Evolutionary conservation across 2,797 vertebrate species (phyloP), one percentile per base, ranked within the genome.

Genomic region (Tadarida brasiliensis): DNA sequence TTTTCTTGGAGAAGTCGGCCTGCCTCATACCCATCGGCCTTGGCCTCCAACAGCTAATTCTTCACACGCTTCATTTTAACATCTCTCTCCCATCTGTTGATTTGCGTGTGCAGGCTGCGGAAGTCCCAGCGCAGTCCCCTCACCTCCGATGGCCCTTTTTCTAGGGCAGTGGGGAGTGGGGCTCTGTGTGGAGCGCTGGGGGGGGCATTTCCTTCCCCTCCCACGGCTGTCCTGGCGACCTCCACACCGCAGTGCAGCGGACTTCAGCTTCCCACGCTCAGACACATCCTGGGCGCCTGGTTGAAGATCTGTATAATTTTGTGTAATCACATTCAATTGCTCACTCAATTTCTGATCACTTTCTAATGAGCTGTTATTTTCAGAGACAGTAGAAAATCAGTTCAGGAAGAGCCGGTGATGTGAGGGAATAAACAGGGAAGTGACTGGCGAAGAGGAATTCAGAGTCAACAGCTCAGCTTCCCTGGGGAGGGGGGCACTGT

Each of bases 351-450:
- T 96, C 89, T 95, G 95, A 95, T 95, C 94, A 93, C 93, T 97
- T 96, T 87, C 95, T 94, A 96, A 96, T 87, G 85, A 95, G 96
- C 94, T 93, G 89, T 91, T 95, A 83, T 96, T 97, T 96, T 95
- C 94, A 93, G 84, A 82, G 89, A 61, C 77, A 57, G 88, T 11
- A 57, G 89, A 78, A 90, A 83, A 91, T 91, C 49, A 56, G 95
- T 57, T 92, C 68, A 78, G 95, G 91, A 94, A 73, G 93, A 82
- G 54, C n/a, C 0, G 57, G 63, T 28, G 54, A 63, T 77, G 70
- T 4, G 57, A 68, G 17, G 67, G 78, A 81, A 70, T 73, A 77
- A 81, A 90, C 15, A 87, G 39, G 65, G 3, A 0, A 65, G 28
- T 7, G 88, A 65, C 8, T 19, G 35, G 65, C 0, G 8, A 74